Evolutionary conservation across 2,888 invertebrate species (phyloP).

Genomic region (Epinotia bilunana): DNA sequence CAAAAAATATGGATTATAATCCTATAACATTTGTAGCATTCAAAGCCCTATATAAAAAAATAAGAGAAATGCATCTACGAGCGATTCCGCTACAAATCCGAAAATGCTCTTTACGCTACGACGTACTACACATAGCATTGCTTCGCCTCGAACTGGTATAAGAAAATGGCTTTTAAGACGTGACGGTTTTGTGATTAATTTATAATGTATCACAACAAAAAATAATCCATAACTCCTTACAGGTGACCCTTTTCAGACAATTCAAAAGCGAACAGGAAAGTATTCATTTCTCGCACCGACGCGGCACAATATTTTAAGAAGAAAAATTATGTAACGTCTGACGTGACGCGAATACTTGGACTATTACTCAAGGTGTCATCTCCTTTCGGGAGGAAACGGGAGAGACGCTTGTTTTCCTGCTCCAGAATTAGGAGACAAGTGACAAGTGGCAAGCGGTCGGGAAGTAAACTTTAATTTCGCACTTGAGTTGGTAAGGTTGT

Average conservation of each 20-base stretch:
- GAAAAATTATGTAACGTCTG: constrained; percentile 71
- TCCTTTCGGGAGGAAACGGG: constrained; percentile 62
- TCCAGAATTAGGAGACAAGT: constrained; percentile 42
- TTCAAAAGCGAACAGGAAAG: constrained; percentile 52
- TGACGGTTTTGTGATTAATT: background rate
- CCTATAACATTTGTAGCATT: no score
- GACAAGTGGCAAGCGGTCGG: constrained; percentile 45
- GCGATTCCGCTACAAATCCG: no score
- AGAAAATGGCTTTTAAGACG: background rate
- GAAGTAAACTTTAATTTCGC: background rate
- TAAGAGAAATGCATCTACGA: no score
- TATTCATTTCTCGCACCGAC: constrained; percentile 61
- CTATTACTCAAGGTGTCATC: constrained; percentile 80
- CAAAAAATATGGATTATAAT: no score
- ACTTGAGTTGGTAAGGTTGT: background rate
- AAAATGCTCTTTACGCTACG: no score
- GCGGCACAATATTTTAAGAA: constrained; percentile 64
- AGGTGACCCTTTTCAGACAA: constrained; percentile 47
- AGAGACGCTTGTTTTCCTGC: constrained; percentile 64
- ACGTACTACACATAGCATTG: no score
- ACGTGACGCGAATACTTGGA: constrained; percentile 68
- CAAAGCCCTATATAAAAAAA: no score
- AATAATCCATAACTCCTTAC: constrained; percentile 18
- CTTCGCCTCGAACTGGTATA: background rate
- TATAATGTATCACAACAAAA: background rate